Evolutionary conservation across 1,140 invertebrate genomes (phyloP), one percentile per base, ranked within the genome.

Genomic region (Sesamia nonagrioides): DNA sequence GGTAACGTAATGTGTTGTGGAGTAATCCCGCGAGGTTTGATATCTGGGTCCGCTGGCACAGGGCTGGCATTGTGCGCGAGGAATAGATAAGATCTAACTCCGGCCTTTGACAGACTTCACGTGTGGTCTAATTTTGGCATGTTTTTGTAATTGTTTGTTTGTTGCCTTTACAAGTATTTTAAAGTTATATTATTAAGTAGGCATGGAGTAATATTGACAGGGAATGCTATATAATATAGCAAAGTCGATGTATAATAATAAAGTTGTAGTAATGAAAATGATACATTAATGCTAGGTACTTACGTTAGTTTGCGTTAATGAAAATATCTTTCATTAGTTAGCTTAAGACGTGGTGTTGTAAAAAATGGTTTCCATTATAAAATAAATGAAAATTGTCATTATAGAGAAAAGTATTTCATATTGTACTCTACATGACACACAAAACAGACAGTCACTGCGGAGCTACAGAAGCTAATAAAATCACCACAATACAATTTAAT

Each of bases 11-110:
- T 54, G 58, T 78, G 77, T 80, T 71, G 37, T 56, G 69, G 72
- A 37, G 76, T 73, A 78, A 75, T 87, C 87, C 85, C 85, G 66
- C 73, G 87, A 84, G 85, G 85, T 84, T 84, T 82, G 87, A 86
- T 84, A 82, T 79, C 77, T 68, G 35, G 74, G 45, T 15, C 8
- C 45, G 9, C 45, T 13, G 13, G 74, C 69, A 80, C 74, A 79
- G 71, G 69, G 58, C 42, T 72, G 18, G 78, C 42, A 75, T 79
- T 79, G 78, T 79, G 72, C 66, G 60, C 66, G 50, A 40, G 61
- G 45, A 35, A 75, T 79, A 79, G 78, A 79, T 79, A 79, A 68
- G 35, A 79, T 79, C 78, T 79, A 75, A 61, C 37, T 72, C 42
- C 37, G 78, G 72, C 52, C 40, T 79, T 79, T 79, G 78, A 74